Conservation (phyloP, 2,113 vertebrate genomes). For the human (Homo sapiens) region GRCh38 chr17:34517501-34518000, state of each 20-base stretch:
- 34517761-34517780: background rate
- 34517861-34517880: accelerated
- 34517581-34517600: background rate
- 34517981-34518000: accelerated
- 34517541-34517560: background rate
- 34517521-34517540: background rate
- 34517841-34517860: background rate
- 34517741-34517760: background rate
- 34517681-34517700: background rate
- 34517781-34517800: background rate
- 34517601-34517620: background rate
- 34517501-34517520: accelerated
- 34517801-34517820: background rate
- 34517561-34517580: background rate
- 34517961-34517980: background rate
- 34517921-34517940: background rate
- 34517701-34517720: background rate
- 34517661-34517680: background rate
- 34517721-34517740: background rate
- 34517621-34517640: background rate
- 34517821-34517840: background rate
- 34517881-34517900: background rate
- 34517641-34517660: accelerated
- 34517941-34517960: background rate
- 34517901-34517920: background rate